Conservation (phyloP, 1,140 invertebrate species). For the Aphidius ervi region DNA sequence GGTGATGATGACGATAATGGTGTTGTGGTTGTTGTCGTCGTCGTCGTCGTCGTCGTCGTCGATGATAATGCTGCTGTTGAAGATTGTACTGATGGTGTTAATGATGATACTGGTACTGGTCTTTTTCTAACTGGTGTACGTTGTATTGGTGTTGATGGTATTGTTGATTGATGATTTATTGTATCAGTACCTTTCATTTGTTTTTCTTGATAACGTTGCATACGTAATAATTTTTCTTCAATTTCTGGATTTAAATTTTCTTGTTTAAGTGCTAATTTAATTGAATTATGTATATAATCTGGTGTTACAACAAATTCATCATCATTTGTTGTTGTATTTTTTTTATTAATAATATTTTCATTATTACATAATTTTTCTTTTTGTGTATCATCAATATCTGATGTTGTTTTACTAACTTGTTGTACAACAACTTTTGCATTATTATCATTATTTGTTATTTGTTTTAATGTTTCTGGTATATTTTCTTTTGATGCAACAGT, state of each 20-base stretch:
- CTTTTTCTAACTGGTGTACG: conserved; percentile 44
- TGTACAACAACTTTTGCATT: conserved; percentile 48
- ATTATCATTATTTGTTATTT: background rate
- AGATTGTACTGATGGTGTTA: background rate
- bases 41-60: no score
- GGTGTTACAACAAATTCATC: conserved; percentile 81
- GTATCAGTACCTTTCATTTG: conserved; percentile 62
- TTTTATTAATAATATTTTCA: conserved; percentile 16
- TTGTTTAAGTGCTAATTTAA: conserved; percentile 77
- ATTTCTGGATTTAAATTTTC: conserved; percentile 89
- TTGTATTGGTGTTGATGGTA: conserved; percentile 31
- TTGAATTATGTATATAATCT: conserved; percentile 85
- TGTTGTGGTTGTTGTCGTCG: no score
- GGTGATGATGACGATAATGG: conserved; percentile 29
- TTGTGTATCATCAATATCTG: conserved; percentile 42
- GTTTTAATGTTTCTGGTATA: conserved; percentile 8
- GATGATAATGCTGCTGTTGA: no score
- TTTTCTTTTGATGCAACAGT: conserved; percentile 27
- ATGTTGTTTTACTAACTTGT: conserved; percentile 34
- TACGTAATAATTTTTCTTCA: conserved; percentile 83
- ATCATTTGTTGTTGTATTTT: conserved; percentile 16
- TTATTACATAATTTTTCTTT: conserved; percentile 31
- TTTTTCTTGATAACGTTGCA: conserved; percentile 82
- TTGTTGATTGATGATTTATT: conserved; percentile 38
- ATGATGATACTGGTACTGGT: conserved; percentile 28